phyloP scores from a whole-genome alignment of 2,113 vertebrate species.

The Eurypyga helias region DNA sequence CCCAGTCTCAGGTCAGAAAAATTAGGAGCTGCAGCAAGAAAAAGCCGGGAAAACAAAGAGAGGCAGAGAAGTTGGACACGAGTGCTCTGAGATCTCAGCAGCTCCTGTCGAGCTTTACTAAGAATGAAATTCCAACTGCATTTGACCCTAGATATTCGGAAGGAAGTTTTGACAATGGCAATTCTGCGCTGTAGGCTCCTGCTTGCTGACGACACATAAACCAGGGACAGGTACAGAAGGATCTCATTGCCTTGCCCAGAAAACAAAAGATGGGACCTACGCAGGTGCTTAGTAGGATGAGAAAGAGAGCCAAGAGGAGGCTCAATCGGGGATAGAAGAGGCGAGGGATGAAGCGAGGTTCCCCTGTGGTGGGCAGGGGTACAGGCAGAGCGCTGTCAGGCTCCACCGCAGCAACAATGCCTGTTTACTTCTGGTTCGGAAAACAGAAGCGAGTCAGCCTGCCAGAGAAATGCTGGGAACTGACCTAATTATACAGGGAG shows the following conservation, averaged over 20 bases:
- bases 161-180: neutral
- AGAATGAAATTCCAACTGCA: neutral
- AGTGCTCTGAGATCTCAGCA: conserved; percentile 11
- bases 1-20: conserved; percentile 10
- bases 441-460: neutral
- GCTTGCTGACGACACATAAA: neutral
- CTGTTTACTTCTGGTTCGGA: neutral
- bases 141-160: neutral
- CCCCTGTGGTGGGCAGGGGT: neutral
- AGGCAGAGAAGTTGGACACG: neutral
- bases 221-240: neutral
- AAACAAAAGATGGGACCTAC: neutral
- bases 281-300: neutral
- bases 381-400: neutral
- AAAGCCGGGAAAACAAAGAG: neutral
- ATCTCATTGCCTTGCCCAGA: neutral
- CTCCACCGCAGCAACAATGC: neutral
- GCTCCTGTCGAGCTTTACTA: neutral
- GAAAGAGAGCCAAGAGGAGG: neutral
- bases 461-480: neutral
- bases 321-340: neutral
- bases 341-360: neutral
- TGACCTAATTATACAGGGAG: neutral
- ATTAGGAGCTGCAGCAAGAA: neutral
- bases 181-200: neutral